These are phyloP conservation scores for Callithrix jacchus DNA, from an alignment of 2,113 vertebrate species.

Conservation along the genomic window DNA sequence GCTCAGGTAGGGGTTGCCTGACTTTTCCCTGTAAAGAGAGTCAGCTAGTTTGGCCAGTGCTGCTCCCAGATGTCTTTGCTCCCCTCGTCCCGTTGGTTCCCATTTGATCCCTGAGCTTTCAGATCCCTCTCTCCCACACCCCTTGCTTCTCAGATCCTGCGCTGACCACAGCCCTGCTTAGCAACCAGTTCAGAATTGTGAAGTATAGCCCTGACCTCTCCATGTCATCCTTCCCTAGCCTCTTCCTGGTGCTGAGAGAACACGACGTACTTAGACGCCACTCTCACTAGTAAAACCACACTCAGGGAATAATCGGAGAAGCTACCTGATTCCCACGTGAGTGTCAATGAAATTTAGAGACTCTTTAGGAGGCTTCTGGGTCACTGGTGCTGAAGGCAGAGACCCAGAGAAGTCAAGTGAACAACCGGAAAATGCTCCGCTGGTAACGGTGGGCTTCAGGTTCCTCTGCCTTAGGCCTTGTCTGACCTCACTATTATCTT, in stretches of 20 bases:
- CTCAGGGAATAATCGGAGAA: background rate
- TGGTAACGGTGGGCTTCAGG: background rate
- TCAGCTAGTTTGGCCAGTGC: fast-evolving
- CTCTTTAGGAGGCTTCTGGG: background rate
- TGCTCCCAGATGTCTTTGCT: background rate
- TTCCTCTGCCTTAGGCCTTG: background rate
- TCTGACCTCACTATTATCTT: background rate
- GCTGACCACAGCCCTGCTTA: background rate
- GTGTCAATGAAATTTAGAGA: background rate
- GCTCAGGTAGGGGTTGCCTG: too few relatives aligned
- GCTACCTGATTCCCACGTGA: background rate
- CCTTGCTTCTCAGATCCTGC: background rate
- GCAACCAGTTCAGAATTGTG: background rate
- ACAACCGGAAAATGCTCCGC: fast-evolving
- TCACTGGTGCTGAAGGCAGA: background rate
- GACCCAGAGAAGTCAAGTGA: background rate
- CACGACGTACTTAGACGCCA: background rate
- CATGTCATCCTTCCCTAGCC: background rate
- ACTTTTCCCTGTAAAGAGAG: background rate
- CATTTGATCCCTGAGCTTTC: background rate
- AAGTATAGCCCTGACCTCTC: background rate
- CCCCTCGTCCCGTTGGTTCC: background rate
- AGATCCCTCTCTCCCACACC: background rate
- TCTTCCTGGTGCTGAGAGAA: background rate
- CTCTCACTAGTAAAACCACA: background rate